Evolutionary conservation across 1,140 invertebrate species (phyloP), one percentile per base, ranked within the genome.

Genomic region (Pseudachorutes palmiensis): DNA sequence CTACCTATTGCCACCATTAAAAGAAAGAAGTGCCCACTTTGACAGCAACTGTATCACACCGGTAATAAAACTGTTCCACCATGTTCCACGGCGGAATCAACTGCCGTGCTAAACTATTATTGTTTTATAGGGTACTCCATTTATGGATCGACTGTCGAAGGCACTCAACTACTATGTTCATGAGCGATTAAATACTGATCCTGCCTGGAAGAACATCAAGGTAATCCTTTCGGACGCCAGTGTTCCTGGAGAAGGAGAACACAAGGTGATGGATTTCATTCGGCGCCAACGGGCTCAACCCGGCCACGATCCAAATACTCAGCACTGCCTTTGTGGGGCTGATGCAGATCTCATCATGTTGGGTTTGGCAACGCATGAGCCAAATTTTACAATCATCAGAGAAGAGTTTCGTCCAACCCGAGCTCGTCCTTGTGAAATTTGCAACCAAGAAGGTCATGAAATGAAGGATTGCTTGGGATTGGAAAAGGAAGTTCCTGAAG

Each of bases 241-340:
- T 84, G 94, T 95, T 9, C 96, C 96, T 16, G 96, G 96, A 24
- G 96, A 99, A 82, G 96, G 96, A 26, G 96, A 99, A 80, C 96
- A 99, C 76, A 99, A 98, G 81, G 98, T 99, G 73, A 98, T 98
- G 96, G 95, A 99, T 80, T 99, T 87, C 78, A 97, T 99, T 72
- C 83, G 97, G n/a, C 87, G 86, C 75, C 96, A 98, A 80, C 86
- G 94, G 82, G 91, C 89, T 26, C 91, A 95, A 79, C 92, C 93
- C 0, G 87, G 94, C 80, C 94, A 99, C 80, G 92, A 99, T 80
- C 93, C 97, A 0, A 98, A 99, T 77, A 98, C 96, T 0, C 88
- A 92, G 69, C 97, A 99, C 80, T 94, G 94, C 71, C 79, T 99
- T 0, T 99, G 95, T 82, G 97, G 97, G 68, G 97, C 97, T 16